A percentile compares a stretch with the other conserved stretches of the same genome.
Conservation (phyloP, 2,888 invertebrate species). For the Ecliptopera silaceata region DNA sequence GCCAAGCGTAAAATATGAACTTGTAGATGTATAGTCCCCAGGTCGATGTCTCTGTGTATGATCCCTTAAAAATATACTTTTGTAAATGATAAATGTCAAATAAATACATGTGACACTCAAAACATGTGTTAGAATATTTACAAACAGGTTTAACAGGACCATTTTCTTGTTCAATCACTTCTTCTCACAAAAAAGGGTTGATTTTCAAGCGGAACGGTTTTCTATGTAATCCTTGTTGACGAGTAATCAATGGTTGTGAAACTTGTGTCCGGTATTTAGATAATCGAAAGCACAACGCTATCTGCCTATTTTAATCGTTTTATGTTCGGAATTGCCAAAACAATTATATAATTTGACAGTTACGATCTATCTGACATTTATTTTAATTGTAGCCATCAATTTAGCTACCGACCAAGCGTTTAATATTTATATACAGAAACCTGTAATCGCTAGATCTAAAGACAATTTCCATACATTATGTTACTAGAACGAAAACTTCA, state of each 20-base stretch:
- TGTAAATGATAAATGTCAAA: too few relatives aligned
- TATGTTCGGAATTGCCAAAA: slow-evolving; percentile 16
- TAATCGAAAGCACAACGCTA: slow-evolving; percentile 9
- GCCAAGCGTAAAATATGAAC: background rate
- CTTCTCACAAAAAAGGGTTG: too few relatives aligned
- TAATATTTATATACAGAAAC: background rate
- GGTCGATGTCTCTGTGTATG: too few relatives aligned
- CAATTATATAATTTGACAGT: slow-evolving; percentile 21
- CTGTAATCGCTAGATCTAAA: too few relatives aligned
- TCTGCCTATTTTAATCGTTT: slow-evolving; percentile 13
- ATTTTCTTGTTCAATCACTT: too few relatives aligned
- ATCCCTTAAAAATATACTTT: too few relatives aligned
- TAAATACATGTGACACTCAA: too few relatives aligned
- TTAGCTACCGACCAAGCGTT: background rate
- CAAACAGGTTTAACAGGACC: too few relatives aligned
- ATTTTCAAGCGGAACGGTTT: slow-evolving; percentile 4
- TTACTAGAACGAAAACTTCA: too few relatives aligned
- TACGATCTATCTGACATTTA: slow-evolving; percentile 11
- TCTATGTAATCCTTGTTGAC: slow-evolving; percentile 4
- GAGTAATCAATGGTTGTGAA: slow-evolving; percentile 20
- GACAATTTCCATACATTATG: too few relatives aligned
- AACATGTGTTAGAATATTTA: too few relatives aligned
- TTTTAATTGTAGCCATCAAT: background rate
- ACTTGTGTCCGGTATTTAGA: slow-evolving; percentile 24
- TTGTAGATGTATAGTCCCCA: background rate